Base-by-base conservation (phyloP, 2,797 vertebrate genomes). In the Choloepus didactylus region DNA sequence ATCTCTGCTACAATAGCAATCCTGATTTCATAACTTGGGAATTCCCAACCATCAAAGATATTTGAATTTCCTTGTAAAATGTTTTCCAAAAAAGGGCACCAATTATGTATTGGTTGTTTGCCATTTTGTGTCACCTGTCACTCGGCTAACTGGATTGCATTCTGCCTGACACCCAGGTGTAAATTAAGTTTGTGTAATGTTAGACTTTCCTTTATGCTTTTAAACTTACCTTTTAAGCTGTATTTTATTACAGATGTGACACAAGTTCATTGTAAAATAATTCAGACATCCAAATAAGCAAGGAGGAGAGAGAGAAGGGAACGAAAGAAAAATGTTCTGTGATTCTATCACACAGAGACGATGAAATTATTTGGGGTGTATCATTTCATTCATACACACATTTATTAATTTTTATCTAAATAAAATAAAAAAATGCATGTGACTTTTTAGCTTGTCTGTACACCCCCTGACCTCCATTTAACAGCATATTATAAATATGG, bases 251-350 rank as follows among this genome's bases (percentile, higher is more conserved):
- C 1, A 87, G 60, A 82, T 69, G 5, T n/a, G 29, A 75, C 9
- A n/a, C 5, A 86, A 92, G 5, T 23, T 92, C 4, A n/a, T 81
- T 67, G 16, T 75, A 85, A 76, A 92, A 87, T n/a, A 56, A 84
- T 81, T 81, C 8, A 84, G 83, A 93, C 76, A 54, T 64, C n/a
- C 16, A 38, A 79, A 54, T 67, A 92, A 89, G 9, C 31, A 44
- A 60, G 80, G 46, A 79, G 35, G 31, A 49, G 69, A 77, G 12
- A 21, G 18, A 38, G n/a, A 46, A 75, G 23, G 4, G 6, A 38
- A 94, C 46, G 16, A 51, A 64, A 35, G 15, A 21, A 41, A 62
- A 64, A 11, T 54, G 10, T 64, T 77, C 8, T 21, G 11, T 44
- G 11, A 59, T 69, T 89, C 73, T 23, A 46, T 31, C 25, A 31